Evolutionary conservation across 37 sponge, comb jelly and placozoan species (phyloP), one percentile per base, ranked within the genome.

Genomic region (Cliona cf. orientalis): DNA sequence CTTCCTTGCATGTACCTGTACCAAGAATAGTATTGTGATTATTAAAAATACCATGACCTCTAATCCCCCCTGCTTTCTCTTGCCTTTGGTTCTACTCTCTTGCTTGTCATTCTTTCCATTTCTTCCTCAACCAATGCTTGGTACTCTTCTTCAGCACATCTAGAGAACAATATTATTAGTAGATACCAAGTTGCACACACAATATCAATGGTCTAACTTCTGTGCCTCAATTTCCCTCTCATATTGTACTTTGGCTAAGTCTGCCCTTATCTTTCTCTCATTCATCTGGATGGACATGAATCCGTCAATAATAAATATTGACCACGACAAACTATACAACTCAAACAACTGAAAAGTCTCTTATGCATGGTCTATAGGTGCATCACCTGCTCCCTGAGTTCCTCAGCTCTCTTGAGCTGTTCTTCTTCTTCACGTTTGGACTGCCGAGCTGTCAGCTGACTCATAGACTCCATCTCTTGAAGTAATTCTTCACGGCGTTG

Each of bases 401-500:
- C 93, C 41, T 80, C 37, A 21, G 60, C 74, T 70, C 79, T 46
- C 28, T 7, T 58, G 3, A 39, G 75, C 62, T 65, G 31, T 34
- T 60, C 76, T 0, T 75, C 77, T 21, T 66, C 57, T 62, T 45
- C 46, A 5, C 33, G 25, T 19, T 44, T 49, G 39, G 44, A 21
- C 19, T 89, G 86, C 65, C 86, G 74, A 14, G 78, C 66, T 25
- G 93, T 85, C 74, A 61, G 34, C 80, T 72, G 88, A n/a, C 64
- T 78, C 31, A 69, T 43, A 11, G 2, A 2, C 60, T 94, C 95
- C 72, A 94, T 71, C 31, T 91, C 92, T 31, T 61, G 64, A 41
- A 94, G 66, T 25, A 94, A 58, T 6, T 78, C 86, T 74, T 94
- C 95, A 9, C 95, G 78, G 45, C 63, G 35, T 38, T 91, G 81